Conservation (phyloP, 2,888 invertebrate species). For the Sphaerophoria rueppellii region DNA sequence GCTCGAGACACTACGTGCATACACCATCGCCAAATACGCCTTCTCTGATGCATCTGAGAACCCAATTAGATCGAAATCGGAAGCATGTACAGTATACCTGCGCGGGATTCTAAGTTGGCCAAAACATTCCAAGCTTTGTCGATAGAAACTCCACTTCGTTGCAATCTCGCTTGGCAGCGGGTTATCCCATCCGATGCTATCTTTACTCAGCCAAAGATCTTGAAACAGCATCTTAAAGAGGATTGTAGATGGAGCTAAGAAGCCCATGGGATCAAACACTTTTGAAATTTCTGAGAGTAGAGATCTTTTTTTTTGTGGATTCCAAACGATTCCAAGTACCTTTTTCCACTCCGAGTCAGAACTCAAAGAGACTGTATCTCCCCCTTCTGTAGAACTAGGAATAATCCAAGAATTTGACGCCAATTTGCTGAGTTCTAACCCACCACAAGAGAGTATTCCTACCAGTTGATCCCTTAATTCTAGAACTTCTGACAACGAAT, state of each 20-base stretch:
- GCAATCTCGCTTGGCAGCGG: not conserved
- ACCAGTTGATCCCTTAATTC: constrained; percentile 5
- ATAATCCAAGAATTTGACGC: constrained; percentile 1
- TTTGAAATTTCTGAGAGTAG: not conserved
- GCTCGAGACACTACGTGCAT: not conserved
- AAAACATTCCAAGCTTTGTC: not conserved
- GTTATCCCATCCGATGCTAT: constrained; percentile 1
- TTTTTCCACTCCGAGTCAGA: constrained; percentile 12
- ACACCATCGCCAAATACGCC: not conserved
- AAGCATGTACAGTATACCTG: not conserved
- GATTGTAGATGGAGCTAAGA: constrained; percentile 12
- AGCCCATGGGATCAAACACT: constrained; percentile 24
- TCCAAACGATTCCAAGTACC: constrained; percentile 11
- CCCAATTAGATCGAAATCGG: constrained; percentile 19
- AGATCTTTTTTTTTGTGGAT: not conserved
- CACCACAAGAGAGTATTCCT: constrained; percentile 9
- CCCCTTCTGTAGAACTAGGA: not conserved
- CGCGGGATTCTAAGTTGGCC: constrained; percentile 10
- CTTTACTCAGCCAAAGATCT: too few relatives aligned
- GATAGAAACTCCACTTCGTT: not conserved
- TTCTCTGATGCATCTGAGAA: constrained; percentile 1
- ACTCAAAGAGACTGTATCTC: not conserved
- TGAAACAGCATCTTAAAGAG: constrained; percentile 11
- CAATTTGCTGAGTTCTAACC: constrained; percentile 8
- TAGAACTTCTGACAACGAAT: not conserved